phyloP scores from a whole-genome alignment of 2,888 invertebrate genomes.

The Synergus gifuensis region DNA sequence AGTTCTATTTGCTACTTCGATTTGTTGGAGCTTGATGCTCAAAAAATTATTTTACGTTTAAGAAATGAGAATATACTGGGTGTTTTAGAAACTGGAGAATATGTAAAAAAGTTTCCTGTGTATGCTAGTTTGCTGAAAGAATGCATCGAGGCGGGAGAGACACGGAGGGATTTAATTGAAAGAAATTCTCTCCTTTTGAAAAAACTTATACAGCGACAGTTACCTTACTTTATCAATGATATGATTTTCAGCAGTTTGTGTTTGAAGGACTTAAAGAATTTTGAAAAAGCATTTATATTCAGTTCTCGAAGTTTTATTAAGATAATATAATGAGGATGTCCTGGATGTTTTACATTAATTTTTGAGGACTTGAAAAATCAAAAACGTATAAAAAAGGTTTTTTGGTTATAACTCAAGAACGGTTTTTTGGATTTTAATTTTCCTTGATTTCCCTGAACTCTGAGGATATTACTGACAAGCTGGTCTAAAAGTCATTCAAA shows the following conservation, averaged over 20 bases:
- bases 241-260: conserved; percentile 17
- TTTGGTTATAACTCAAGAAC: too few species aligned
- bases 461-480: too few species aligned
- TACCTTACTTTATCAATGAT: conserved; percentile 31
- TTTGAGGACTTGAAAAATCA: too few species aligned
- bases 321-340: too few species aligned
- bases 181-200: conserved; percentile 1
- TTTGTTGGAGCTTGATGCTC: background rate
- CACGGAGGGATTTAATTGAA: background rate
- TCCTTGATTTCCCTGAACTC: too few species aligned
- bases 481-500: too few species aligned
- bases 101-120: conserved; percentile 8
- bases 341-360: too few species aligned
- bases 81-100: background rate
- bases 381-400: too few species aligned
- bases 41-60: background rate
- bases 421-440: too few species aligned
- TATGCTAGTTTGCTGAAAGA: conserved; percentile 20
- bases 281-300: conserved; percentile 9
- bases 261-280: conserved; percentile 4
- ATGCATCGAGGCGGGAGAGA: background rate
- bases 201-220: conserved; percentile 5
- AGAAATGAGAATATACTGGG: conserved; percentile 17
- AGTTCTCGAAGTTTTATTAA: background rate
- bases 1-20: conserved; percentile 25